Percentiles rank a stretch among this genome's conserved stretches.
Conservation (phyloP, 53 echinoderm and acorn worm genomes). For the Patiria pectinifera region DNA sequence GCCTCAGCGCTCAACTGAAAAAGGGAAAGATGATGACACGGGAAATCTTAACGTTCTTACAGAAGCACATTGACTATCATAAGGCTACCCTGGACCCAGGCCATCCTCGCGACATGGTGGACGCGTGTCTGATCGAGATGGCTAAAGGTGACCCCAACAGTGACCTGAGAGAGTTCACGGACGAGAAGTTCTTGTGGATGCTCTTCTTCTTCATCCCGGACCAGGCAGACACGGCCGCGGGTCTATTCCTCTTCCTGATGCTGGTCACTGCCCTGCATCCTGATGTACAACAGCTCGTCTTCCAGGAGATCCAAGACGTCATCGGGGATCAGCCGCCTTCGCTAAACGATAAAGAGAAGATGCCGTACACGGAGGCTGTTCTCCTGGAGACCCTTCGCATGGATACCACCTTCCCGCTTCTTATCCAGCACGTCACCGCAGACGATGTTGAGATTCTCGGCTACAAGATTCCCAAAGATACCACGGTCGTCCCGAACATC, state of each 20-base stretch:
- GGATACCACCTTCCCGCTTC: slow-evolving; percentile 36
- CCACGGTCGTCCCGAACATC: slow-evolving; percentile 45
- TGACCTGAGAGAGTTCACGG: slow-evolving; percentile 37
- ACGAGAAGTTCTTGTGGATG: slow-evolving; percentile 55
- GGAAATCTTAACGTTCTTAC: slow-evolving; percentile 21
- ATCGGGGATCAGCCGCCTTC: slow-evolving; percentile 53
- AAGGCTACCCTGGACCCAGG: slow-evolving; percentile 4
- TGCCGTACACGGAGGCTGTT: slow-evolving; percentile 59
- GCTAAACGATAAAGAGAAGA: slow-evolving; percentile 35
- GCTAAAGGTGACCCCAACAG: slow-evolving; percentile 36
- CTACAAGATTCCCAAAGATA: slow-evolving; percentile 34
- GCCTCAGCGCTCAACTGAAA: neutral
- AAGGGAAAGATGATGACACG: slow-evolving; percentile 19
- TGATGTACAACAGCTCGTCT: slow-evolving; percentile 45
- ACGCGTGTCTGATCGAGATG: slow-evolving; percentile 44
- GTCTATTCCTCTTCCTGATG: slow-evolving; percentile 39
- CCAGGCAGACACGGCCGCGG: slow-evolving; percentile 43
- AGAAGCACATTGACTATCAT: slow-evolving; percentile 39
- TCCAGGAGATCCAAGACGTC: slow-evolving; percentile 55
- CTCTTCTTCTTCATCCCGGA: slow-evolving; percentile 43
- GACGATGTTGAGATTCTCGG: slow-evolving; percentile 43
- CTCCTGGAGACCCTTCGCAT: slow-evolving; percentile 48
- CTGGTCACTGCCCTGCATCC: slow-evolving; percentile 31
- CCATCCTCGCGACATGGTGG: slow-evolving; percentile 33
- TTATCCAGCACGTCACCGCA: slow-evolving; percentile 22